Percentiles rank a stretch among this genome's conserved stretches.
These are phyloP conservation scores for Cydia pomonella DNA, from an alignment of 1,140 invertebrate species.

Conservation along the genomic window DNA sequence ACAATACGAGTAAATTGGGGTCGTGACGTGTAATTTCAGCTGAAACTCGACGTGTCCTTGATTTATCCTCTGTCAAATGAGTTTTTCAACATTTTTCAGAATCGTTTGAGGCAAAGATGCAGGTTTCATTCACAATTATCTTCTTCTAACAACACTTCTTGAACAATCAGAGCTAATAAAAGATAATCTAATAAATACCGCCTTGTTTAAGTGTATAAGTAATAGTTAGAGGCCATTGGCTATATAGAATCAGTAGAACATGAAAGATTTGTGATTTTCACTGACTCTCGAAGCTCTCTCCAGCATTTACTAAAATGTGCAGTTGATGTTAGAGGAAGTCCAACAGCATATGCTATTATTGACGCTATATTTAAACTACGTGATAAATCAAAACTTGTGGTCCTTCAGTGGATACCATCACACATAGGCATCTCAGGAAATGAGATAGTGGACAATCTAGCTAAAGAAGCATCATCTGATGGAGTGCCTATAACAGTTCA, in stretches of 20 bases:
- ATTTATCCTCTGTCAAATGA: too few species aligned
- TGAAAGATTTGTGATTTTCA: constrained; percentile 16
- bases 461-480: too few species aligned
- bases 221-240: neutral
- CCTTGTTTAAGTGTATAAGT: too few species aligned
- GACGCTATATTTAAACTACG: neutral
- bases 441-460: constrained; percentile 21
- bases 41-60: too few species aligned
- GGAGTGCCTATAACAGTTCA: too few species aligned
- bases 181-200: too few species aligned
- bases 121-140: too few species aligned
- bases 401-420: constrained; percentile 33
- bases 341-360: constrained; percentile 26
- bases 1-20: neutral
- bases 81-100: too few species aligned
- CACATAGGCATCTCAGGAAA: constrained; percentile 33
- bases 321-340: neutral
- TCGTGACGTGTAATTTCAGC: neutral
- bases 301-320: constrained; percentile 29
- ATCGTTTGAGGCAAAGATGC: too few species aligned
- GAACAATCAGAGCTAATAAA: too few species aligned
- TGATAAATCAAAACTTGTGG: neutral
- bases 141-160: too few species aligned
- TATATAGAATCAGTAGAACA: neutral
- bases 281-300: too few species aligned